A percentile compares a stretch with the other conserved stretches of the same genome.
These are phyloP conservation scores for Drosophila malerkotliana DNA, from an alignment of 1,140 invertebrate genomes.

Conservation along the genomic window DNA sequence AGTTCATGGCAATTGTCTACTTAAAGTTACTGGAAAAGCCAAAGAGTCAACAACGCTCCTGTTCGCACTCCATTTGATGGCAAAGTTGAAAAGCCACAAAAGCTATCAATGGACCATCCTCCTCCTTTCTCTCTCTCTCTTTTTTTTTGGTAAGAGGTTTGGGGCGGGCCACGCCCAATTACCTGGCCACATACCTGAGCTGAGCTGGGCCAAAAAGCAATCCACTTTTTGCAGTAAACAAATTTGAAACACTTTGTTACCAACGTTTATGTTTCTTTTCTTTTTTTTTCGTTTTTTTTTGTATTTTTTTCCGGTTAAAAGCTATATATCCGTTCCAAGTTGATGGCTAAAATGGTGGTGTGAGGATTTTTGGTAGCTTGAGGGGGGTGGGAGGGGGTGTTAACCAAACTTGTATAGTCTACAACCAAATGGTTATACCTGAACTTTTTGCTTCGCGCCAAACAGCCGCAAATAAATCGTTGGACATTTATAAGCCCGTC, in stretches of 20 bases:
- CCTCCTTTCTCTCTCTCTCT: neutral
- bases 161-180: constrained; percentile 62
- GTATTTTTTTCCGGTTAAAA: constrained; percentile 20
- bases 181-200: constrained; percentile 43
- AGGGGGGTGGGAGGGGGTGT: neutral
- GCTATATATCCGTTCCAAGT: constrained; percentile 34
- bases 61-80: constrained; percentile 67
- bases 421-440: constrained; percentile 10
- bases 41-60: constrained; percentile 19
- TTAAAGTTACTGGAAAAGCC: constrained; percentile 23
- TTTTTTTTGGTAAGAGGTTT: neutral
- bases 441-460: constrained; percentile 22
- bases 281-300: no score
- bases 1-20: constrained; percentile 13
- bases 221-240: constrained; percentile 74
- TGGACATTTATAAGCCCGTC: constrained; percentile 81
- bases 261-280: constrained; percentile 49
- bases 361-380: neutral
- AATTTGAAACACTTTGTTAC: constrained; percentile 79
- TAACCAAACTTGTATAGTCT: constrained; percentile 31
- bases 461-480: constrained; percentile 77
- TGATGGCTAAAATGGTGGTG: neutral
- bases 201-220: constrained; percentile 62
- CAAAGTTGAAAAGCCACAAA: constrained; percentile 47
- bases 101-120: constrained; percentile 57